phyloP scores from a whole-genome alignment of 2,888 invertebrate genomes.

The Anthoptus insignis region DNA sequence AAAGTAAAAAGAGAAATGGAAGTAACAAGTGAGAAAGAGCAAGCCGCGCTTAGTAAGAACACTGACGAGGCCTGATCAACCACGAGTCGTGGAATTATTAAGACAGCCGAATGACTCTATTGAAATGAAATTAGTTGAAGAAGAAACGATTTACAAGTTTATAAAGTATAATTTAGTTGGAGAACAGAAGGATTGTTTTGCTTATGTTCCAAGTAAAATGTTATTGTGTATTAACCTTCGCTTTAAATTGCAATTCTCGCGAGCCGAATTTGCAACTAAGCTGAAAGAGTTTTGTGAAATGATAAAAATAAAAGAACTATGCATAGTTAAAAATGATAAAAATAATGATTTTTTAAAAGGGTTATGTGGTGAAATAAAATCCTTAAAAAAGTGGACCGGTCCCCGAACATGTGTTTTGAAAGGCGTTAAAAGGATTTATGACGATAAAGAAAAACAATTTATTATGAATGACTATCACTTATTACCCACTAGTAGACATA shows the following conservation, averaged over 20 bases:
- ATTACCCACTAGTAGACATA: conserved; percentile 27
- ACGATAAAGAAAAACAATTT: not conserved
- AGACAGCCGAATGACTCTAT: conserved; percentile 24
- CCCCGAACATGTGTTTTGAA: conserved; percentile 27
- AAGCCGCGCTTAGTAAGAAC: conserved; percentile 26
- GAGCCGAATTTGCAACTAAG: conserved; percentile 26
- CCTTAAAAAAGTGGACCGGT: conserved; percentile 15
- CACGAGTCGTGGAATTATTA: conserved; percentile 33
- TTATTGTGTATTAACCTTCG: conserved; percentile 12
- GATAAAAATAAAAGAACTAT: not conserved
- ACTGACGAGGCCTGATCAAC: conserved; percentile 35
- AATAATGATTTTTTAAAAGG: conserved; percentile 26
- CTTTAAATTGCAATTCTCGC: conserved; percentile 21
- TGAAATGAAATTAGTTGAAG: conserved; percentile 8
- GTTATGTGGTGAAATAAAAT: conserved; percentile 18
- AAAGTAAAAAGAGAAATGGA: conserved; percentile 19
- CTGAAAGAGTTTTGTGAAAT: not conserved
- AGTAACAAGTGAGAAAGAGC: not conserved
- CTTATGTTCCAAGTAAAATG: conserved; percentile 2
- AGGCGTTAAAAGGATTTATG: conserved; percentile 22
- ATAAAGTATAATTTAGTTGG: not conserved
- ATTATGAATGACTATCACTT: conserved; percentile 31
- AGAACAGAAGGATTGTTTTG: conserved; percentile 3
- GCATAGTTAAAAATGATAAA: conserved; percentile 9
- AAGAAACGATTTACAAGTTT: not conserved